Conservation (phyloP, 2,113 vertebrate genomes). For the Cyprinus carpio region DNA sequence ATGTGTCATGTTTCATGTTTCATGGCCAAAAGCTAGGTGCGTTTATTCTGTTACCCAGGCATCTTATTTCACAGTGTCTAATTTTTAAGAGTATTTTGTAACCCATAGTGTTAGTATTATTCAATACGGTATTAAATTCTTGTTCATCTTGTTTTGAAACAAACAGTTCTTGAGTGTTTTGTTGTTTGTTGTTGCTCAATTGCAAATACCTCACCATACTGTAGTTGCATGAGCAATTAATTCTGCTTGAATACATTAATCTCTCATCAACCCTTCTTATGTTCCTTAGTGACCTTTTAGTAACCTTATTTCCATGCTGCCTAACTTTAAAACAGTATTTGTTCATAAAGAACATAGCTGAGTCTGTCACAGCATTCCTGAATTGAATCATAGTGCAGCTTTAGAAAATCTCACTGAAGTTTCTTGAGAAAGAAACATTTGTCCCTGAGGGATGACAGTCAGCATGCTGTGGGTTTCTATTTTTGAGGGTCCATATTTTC, state of each 20-base stretch:
- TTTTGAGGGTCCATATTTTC: not conserved
- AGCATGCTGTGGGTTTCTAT: conserved; percentile 15
- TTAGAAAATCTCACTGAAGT: conserved; percentile 13
- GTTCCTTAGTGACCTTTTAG: conserved; percentile 3
- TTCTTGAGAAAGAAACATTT: conserved; percentile 22
- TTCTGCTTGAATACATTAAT: not conserved
- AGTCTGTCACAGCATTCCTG: not conserved
- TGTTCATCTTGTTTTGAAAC: not conserved
- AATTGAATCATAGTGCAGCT: not conserved
- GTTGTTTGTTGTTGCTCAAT: not conserved
- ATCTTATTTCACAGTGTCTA: conserved; percentile 16
- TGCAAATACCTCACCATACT: not conserved
- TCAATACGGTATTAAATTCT: not conserved
- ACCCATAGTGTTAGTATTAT: not conserved
- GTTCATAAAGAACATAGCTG: not conserved
- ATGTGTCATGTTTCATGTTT: conserved; percentile 47
- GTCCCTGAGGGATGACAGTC: conserved; percentile 12
- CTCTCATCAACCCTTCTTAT: not conserved
- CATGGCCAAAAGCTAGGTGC: conserved; percentile 42
- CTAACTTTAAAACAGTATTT: conserved; percentile 10
- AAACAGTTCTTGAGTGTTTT: conserved; percentile 6
- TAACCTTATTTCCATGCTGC: not conserved
- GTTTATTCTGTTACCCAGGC: conserved; percentile 8
- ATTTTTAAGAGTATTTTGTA: conserved; percentile 8
- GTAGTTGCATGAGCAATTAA: not conserved